Percentiles rank a stretch among this genome's conserved stretches.
These are phyloP conservation scores for Polydrusus pterygomalis DNA, from an alignment of 2,888 invertebrate species.

Conservation along the genomic window DNA sequence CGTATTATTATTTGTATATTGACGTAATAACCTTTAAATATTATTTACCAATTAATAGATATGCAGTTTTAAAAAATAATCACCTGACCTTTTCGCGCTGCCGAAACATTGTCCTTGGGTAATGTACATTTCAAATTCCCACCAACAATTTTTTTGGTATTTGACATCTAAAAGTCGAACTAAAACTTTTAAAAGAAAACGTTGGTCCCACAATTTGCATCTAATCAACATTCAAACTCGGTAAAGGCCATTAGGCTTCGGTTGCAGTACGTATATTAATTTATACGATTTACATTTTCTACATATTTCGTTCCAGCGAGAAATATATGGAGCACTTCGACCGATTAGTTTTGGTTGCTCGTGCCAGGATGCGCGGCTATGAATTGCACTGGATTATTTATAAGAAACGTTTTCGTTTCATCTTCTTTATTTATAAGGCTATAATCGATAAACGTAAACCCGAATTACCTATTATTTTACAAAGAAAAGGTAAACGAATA, in stretches of 20 bases:
- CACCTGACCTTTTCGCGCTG: too few relatives aligned
- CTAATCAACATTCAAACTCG: slow-evolving; percentile 34
- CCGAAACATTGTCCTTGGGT: too few relatives aligned
- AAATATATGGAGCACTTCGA: slow-evolving; percentile 44
- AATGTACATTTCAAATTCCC: too few relatives aligned
- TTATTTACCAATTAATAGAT: too few relatives aligned
- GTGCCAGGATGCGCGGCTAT: background rate
- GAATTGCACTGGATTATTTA: background rate
- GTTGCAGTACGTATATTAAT: slow-evolving; percentile 45
- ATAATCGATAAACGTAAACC: background rate
- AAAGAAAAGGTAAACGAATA: too few relatives aligned
- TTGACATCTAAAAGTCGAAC: too few relatives aligned
- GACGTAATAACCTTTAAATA: too few relatives aligned
- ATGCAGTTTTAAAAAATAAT: too few relatives aligned
- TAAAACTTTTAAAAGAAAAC: background rate
- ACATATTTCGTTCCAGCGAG: slow-evolving; percentile 38
- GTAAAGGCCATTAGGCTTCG: slow-evolving; percentile 39
- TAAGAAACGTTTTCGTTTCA: background rate
- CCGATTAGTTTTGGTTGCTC: slow-evolving; percentile 25
- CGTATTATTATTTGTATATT: too few relatives aligned
- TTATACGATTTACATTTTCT: slow-evolving; percentile 46
- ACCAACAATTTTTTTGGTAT: too few relatives aligned
- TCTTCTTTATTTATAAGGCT: background rate
- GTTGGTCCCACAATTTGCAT: background rate
- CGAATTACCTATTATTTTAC: too few relatives aligned